Conservation (phyloP, 2,797 vertebrate species). For the Carduelis carduelis region DNA sequence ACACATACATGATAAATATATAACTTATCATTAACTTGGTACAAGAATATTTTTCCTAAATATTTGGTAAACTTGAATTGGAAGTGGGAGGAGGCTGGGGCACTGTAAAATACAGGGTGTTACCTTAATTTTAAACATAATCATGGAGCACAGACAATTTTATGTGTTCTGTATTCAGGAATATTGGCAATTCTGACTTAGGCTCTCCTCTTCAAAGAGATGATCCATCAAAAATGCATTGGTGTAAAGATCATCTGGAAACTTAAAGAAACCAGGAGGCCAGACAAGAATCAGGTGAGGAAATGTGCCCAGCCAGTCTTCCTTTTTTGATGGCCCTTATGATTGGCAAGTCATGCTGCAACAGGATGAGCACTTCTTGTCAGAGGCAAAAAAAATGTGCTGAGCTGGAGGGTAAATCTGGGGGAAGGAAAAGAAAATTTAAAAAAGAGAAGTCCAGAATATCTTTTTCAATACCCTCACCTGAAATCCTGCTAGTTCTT, state of each 20-base stretch:
- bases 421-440: rapidly evolving
- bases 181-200: not conserved
- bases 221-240: not conserved
- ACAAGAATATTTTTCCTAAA: not conserved
- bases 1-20: not conserved
- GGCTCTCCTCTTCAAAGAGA: not conserved
- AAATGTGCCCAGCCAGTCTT: not conserved
- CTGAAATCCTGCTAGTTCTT: not conserved
- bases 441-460: not conserved
- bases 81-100: not conserved
- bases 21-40: not conserved
- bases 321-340: not conserved
- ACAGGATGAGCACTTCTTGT: not conserved
- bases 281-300: not conserved
- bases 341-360: not conserved
- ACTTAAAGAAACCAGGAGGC: not conserved
- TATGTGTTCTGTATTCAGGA: not conserved
- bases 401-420: not conserved
- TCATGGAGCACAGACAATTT: not conserved
- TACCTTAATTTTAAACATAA: not conserved
- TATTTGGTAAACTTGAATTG: rapidly evolving
- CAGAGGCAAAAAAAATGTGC: not conserved
- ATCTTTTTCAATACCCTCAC: not conserved
- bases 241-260: not conserved
- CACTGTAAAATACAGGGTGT: not conserved